These are phyloP conservation scores for Polydrusus pterygomalis DNA, from an alignment of 2,888 invertebrate species.

Conservation along the genomic window DNA sequence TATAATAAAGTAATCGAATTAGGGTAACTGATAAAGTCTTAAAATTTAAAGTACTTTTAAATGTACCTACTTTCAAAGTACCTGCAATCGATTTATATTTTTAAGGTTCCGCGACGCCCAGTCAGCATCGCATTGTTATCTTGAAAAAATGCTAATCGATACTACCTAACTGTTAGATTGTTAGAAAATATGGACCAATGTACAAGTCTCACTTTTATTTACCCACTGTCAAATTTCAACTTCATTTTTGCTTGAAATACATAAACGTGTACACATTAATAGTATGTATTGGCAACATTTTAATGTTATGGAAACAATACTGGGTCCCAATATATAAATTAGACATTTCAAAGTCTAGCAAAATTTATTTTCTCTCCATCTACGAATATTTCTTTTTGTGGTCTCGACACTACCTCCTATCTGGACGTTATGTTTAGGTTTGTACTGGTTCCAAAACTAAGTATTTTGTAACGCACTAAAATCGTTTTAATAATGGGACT, in stretches of 20 bases:
- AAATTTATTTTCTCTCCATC: conserved; percentile 21
- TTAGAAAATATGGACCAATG: too few relatives aligned
- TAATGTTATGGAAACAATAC: conserved; percentile 31
- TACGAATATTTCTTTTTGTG: conserved; percentile 1
- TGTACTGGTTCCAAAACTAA: conserved; percentile 42
- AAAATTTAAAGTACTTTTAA: too few relatives aligned
- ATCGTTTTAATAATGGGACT: not conserved
- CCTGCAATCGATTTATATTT: too few relatives aligned
- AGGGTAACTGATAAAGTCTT: too few relatives aligned
- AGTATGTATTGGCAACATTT: conserved; percentile 41
- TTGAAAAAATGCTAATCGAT: too few relatives aligned
- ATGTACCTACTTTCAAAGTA: too few relatives aligned
- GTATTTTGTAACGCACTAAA: not conserved
- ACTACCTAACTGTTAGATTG: too few relatives aligned
- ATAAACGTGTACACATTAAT: conserved; percentile 33
- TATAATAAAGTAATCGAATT: too few relatives aligned
- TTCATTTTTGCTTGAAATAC: conserved; percentile 4
- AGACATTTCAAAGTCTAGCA: conserved; percentile 18
- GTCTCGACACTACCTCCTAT: conserved; percentile 15
- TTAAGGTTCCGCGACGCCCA: too few relatives aligned
- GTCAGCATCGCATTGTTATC: too few relatives aligned
- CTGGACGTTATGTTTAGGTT: conserved; percentile 38
- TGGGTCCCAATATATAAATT: conserved; percentile 43
- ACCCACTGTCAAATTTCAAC: conserved; percentile 23
- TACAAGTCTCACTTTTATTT: too few relatives aligned